phyloP scores from a whole-genome alignment of 2,113 vertebrate species.

The Sander lucioperca region DNA sequence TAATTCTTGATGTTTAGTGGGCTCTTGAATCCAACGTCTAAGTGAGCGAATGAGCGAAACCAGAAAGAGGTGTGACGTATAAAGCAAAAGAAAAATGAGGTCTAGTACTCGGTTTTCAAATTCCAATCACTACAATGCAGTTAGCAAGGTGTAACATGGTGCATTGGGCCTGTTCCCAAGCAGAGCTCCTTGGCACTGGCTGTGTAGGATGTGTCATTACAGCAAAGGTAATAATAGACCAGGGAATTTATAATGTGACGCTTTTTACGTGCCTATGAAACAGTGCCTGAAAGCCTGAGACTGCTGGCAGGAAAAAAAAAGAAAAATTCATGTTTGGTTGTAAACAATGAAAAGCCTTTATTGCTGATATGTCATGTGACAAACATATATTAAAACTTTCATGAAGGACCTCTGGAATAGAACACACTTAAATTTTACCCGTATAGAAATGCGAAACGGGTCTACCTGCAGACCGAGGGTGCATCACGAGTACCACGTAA shows the following conservation, averaged over 20 bases:
- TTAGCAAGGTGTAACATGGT: conserved; percentile 64
- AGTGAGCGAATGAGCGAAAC: not conserved
- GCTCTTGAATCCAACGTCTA: conserved; percentile 6
- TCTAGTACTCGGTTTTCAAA: conserved; percentile 53
- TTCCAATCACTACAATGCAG: conserved; percentile 67
- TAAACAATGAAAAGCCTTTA: conserved; percentile 71
- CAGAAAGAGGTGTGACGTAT: not conserved
- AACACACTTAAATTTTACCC: conserved; percentile 53
- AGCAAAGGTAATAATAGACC: conserved; percentile 78
- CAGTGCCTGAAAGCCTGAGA: conserved; percentile 53
- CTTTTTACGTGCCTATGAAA: conserved; percentile 69
- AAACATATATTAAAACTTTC: conserved; percentile 63
- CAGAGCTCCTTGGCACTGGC: conserved; percentile 66
- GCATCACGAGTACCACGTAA: conserved; percentile 11
- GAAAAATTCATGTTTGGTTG: conserved; percentile 51
- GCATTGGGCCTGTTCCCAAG: conserved; percentile 66
- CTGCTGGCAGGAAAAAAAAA: conserved; percentile 30
- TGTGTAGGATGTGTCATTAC: conserved; percentile 78
- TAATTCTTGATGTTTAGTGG: conserved; percentile 25
- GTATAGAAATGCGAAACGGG: conserved; percentile 53
- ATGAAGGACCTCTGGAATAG: conserved; percentile 42
- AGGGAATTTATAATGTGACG: conserved; percentile 75
- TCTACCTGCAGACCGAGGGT: conserved; percentile 29
- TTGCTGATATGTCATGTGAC: conserved; percentile 63
- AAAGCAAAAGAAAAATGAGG: conserved; percentile 44